Evolutionary conservation across 2,888 invertebrate species (phyloP).

Genomic region (Lasiommata megera): DNA sequence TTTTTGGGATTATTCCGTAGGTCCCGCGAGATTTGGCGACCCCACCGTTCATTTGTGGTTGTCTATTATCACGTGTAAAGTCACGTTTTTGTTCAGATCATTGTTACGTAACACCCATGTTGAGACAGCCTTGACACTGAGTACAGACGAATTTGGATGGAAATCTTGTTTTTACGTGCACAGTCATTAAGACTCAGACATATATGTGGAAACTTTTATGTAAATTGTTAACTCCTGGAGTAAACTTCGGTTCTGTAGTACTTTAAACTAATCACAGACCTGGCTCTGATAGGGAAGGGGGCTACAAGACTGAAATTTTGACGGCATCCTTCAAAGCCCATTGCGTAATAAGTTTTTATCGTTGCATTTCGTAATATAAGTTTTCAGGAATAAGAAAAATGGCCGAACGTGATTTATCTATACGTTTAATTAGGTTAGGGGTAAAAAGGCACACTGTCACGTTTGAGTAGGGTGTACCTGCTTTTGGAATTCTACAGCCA

Average conservation of each 20-base stretch:
- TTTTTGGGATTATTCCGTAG: neutral
- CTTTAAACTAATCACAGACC: too few relatives aligned
- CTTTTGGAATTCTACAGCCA: neutral
- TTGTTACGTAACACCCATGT: slow-evolving; percentile 6
- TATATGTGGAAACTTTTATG: too few relatives aligned
- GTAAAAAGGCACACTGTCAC: slow-evolving; percentile 5
- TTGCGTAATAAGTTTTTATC: neutral
- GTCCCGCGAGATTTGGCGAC: neutral
- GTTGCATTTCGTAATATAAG: neutral
- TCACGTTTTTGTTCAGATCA: slow-evolving; percentile 8
- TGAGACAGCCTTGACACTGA: slow-evolving; percentile 13
- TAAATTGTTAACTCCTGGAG: too few relatives aligned
- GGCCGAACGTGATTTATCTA: slow-evolving; percentile 15
- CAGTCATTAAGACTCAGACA: neutral
- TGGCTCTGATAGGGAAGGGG: too few relatives aligned
- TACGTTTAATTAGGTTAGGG: slow-evolving; percentile 8
- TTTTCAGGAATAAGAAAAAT: slow-evolving; percentile 10
- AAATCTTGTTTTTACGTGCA: neutral
- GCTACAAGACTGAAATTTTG: too few relatives aligned
- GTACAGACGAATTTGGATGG: neutral
- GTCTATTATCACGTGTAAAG: slow-evolving; percentile 6
- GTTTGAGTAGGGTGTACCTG: slow-evolving; percentile 4
- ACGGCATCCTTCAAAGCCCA: too few relatives aligned
- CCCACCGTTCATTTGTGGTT: neutral
- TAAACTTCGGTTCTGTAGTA: too few relatives aligned